phyloP scores from a whole-genome alignment of 2,888 invertebrate species.

The Troglohyphantes excavatus region DNA sequence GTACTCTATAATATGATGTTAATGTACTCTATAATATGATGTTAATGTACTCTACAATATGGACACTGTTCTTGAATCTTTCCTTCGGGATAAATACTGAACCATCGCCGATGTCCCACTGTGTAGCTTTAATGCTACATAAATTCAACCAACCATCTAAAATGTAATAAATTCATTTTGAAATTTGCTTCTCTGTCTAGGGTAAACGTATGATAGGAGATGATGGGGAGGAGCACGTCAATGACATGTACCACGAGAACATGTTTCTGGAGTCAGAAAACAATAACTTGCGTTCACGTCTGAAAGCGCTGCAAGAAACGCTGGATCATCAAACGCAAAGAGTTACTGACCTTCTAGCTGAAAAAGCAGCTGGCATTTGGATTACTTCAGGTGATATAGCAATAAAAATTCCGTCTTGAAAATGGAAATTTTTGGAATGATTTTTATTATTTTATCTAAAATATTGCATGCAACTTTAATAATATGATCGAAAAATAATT shows the following conservation, averaged over 20 bases:
- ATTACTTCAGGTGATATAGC: conserved; percentile 82
- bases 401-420: not conserved
- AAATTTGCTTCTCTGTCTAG: conserved; percentile 83
- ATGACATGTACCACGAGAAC: conserved; percentile 98
- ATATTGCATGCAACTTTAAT: no score
- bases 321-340: conserved; percentile 92
- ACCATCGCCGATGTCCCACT: no score
- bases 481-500: no score
- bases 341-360: conserved; percentile 91
- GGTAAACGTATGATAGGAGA: conserved; percentile 93
- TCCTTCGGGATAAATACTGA: no score
- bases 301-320: conserved; percentile 97
- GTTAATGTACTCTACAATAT: no score
- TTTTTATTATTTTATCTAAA: no score
- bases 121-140: no score
- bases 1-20: no score
- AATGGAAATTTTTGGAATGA: no score
- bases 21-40: no score
- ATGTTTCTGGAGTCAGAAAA: conserved; percentile 94
- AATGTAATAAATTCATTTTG: not conserved
- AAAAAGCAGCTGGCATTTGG: conserved; percentile 89
- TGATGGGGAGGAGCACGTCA: conserved; percentile 93
- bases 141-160: no score
- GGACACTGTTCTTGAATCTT: no score
- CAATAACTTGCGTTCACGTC: conserved; percentile 91